These are phyloP conservation scores for Sycophaga agraensis DNA, from an alignment of 1,140 invertebrate genomes.

Conservation along the genomic window DNA sequence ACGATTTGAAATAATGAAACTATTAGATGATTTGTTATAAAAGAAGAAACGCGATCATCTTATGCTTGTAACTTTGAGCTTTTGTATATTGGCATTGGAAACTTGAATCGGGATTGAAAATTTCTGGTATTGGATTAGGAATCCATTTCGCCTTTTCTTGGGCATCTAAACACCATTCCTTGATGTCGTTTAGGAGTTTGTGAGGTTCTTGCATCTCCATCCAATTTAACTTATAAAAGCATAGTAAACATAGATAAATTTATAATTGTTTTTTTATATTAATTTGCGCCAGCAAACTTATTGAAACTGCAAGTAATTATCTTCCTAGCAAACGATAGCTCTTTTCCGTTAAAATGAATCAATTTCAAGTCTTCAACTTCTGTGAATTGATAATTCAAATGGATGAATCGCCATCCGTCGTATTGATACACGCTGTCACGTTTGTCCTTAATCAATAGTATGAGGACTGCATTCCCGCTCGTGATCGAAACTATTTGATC, in stretches of 20 bases:
- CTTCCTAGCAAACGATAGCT: conserved; percentile 16
- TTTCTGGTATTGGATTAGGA: conserved; percentile 2
- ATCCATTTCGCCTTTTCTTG: conserved; percentile 16
- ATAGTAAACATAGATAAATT: too few relatives aligned
- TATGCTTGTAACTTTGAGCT: conserved; percentile 28
- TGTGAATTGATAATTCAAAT: conserved; percentile 27
- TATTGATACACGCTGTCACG: conserved; percentile 47
- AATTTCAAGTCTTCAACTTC: not conserved
- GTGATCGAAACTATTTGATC: conserved; percentile 17
- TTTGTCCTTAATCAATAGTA: conserved; percentile 24
- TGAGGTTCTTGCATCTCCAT: not conserved
- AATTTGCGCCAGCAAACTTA: conserved; percentile 6
- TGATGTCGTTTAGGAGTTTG: conserved; percentile 33
- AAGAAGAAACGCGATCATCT: conserved; percentile 16
- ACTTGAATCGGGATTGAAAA: conserved; percentile 27
- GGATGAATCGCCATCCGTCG: conserved; percentile 54
- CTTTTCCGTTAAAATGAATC: conserved; percentile 1
- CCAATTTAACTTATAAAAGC: conserved; percentile 7
- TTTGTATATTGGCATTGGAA: conserved; percentile 27
- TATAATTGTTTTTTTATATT: too few relatives aligned
- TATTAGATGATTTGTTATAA: not conserved
- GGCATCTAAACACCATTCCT: conserved; percentile 34
- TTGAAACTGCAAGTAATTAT: conserved; percentile 1
- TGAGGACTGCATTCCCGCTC: conserved; percentile 27
- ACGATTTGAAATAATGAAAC: not conserved